phyloP scores from a whole-genome alignment of 2,113 vertebrate genomes.

The Spilogale gracilis region DNA sequence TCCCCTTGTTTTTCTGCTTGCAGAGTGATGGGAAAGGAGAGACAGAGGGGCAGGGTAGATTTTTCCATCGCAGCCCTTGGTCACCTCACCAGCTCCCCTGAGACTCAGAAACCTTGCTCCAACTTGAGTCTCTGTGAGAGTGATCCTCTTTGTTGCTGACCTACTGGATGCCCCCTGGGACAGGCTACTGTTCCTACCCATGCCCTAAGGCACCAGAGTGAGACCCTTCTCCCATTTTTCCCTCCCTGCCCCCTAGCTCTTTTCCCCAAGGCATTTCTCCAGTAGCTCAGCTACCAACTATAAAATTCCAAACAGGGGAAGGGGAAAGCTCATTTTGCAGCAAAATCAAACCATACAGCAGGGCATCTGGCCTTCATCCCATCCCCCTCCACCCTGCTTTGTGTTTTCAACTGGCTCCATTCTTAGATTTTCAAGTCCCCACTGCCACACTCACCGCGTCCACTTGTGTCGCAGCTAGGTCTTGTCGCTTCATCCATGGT shows the following conservation, averaged over 20 bases:
- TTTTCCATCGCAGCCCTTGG: background rate
- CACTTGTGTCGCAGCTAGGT: background rate
- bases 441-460: background rate
- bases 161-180: background rate
- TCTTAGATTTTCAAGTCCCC: background rate
- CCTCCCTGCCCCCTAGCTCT: background rate
- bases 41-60: background rate
- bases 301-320: background rate
- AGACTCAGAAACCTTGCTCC: conserved; percentile 10
- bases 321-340: conserved; percentile 16
- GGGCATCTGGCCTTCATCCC: background rate
- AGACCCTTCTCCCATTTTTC: background rate
- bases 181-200: background rate
- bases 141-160: background rate
- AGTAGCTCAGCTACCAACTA: background rate
- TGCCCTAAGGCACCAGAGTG: background rate
- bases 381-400: background rate
- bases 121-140: background rate
- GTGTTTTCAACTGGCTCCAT: background rate
- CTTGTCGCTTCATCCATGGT: background rate
- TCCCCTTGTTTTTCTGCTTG: background rate
- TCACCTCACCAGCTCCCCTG: background rate
- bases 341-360: background rate
- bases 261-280: background rate
- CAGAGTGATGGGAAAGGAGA: background rate